Conservation (phyloP, 2,797 vertebrate species). For the Poeciliopsis paucimaculata region DNA sequence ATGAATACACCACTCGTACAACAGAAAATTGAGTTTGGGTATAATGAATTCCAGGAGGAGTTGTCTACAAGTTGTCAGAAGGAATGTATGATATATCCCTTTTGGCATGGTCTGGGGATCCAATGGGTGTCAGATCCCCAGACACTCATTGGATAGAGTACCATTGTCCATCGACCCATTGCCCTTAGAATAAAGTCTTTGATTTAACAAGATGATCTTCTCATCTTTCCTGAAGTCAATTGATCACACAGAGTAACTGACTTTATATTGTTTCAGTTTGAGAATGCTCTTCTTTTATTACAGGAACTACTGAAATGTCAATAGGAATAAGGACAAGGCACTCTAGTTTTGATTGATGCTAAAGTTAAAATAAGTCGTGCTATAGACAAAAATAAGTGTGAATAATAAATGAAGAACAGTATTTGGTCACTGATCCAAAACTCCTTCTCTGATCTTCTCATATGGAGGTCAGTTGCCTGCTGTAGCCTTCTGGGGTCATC, state of each 20-base stretch:
- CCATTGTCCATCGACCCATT: neutral
- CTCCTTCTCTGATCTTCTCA: constrained; percentile 42
- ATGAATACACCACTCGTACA: neutral
- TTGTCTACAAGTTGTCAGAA: too few species aligned
- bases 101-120: neutral
- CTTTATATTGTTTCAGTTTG: too few species aligned
- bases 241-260: neutral
- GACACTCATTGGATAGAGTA: neutral
- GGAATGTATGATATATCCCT: neutral
- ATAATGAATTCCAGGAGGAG: neutral
- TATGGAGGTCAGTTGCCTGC: constrained; percentile 57
- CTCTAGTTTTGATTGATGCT: neutral
- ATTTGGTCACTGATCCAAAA: constrained; percentile 39
- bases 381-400: constrained; percentile 8
- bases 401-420: constrained; percentile 8
- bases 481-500: constrained; percentile 38
- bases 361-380: neutral
- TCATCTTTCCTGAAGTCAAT: neutral
- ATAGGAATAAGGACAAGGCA: neutral
- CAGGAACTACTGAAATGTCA: neutral
- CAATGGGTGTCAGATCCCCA: neutral
- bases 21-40: neutral
- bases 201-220: neutral
- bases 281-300: neutral
- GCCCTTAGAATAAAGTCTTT: neutral